Evolutionary conservation across 2,797 vertebrate genomes (phyloP), one percentile per base, ranked within the genome.

Genomic region (Pantherophis alleghaniensis): DNA sequence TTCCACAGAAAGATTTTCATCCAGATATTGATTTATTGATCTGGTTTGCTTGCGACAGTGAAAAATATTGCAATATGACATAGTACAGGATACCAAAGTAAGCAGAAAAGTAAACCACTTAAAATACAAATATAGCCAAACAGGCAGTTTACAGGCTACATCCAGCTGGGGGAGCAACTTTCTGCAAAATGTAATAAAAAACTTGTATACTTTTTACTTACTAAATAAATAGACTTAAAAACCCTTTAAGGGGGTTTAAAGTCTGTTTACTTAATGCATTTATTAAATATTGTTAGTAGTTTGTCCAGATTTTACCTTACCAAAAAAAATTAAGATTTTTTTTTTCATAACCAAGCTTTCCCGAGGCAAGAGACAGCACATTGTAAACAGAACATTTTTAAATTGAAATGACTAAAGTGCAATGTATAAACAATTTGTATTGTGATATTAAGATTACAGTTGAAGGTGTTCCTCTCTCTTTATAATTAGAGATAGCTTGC

Each of bases 21-120:
- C 42, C 83, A 90, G 3, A 20, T 90, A 94, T 90, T 87, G 91
- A 94, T 74, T 20, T 90, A 90, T 92, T 79, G 91, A 94, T 60
- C 26, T 88, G 89, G 61, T 94, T 92, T 55, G 56, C n/a, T 92
- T 63, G 63, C 55, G 51, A 88, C 26, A 90, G 63, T 51, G 90
- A 94, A 92, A 92, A 94, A 90, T 88, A 92, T 55, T 24, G 9
- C 83, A 56, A 56, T 61, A 61, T 83, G 37, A 90, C 92, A 57
- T 90, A 57, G 42, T 26, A 87, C 28, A 32, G 7, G 18, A 55
- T 92, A 51, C 91, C n/a, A 24, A 83, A 90, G 57, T 92, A 92
- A 94, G 91, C 51, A 90, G 86, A 92, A 92, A 94, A 32, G n/a
- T 7, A 47, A 92, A 22, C 55, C 32, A 53, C 24, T 88, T 20